A percentile compares a stretch with the other conserved stretches of the same genome.
Conservation (phyloP, 2,797 vertebrate species). For the Malacoctenus gilli region DNA sequence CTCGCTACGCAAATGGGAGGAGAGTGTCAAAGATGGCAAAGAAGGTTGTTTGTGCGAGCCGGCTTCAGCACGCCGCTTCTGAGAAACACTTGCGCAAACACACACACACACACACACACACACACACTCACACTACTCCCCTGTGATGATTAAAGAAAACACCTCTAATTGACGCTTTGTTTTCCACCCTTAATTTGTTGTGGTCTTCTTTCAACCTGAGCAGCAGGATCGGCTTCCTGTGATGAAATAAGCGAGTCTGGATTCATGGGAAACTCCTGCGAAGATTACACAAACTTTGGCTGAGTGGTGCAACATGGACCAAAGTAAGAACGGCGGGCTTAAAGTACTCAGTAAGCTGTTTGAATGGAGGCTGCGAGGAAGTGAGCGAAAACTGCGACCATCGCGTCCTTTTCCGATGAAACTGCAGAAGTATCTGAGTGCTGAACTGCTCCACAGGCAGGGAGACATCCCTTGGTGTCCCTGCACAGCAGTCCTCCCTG, state of each 20-base stretch:
- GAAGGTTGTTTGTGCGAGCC: slow-evolving; percentile 76
- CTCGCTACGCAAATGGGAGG: slow-evolving; percentile 70
- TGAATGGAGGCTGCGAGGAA: background rate
- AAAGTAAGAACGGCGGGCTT: slow-evolving; percentile 18
- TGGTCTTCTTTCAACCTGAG: slow-evolving; percentile 11
- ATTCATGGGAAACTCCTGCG: slow-evolving; percentile 57
- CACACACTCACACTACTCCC: slow-evolving; percentile 49
- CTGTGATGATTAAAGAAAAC: slow-evolving; percentile 42
- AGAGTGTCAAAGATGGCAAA: slow-evolving; percentile 78
- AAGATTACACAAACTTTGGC: slow-evolving; percentile 24
- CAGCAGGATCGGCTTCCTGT: slow-evolving; percentile 3
- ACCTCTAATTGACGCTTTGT: slow-evolving; percentile 73
- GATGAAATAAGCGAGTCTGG: slow-evolving; percentile 36
- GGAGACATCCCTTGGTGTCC: background rate
- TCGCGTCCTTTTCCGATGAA: background rate
- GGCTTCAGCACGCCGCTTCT: slow-evolving; percentile 46
- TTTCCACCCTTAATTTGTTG: slow-evolving; percentile 49
- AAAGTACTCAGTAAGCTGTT: too few species aligned
- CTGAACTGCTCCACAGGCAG: background rate
- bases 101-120: slow-evolving; percentile 30
- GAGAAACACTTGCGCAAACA: slow-evolving; percentile 7
- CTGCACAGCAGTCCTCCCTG: slow-evolving; percentile 1
- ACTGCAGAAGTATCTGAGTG: too few species aligned
- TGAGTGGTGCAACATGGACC: slow-evolving; percentile 27
- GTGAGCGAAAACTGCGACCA: background rate